Evolutionary conservation across 1,140 invertebrate species (phyloP).

Genomic region (Scaptomyza hsui): DNA sequence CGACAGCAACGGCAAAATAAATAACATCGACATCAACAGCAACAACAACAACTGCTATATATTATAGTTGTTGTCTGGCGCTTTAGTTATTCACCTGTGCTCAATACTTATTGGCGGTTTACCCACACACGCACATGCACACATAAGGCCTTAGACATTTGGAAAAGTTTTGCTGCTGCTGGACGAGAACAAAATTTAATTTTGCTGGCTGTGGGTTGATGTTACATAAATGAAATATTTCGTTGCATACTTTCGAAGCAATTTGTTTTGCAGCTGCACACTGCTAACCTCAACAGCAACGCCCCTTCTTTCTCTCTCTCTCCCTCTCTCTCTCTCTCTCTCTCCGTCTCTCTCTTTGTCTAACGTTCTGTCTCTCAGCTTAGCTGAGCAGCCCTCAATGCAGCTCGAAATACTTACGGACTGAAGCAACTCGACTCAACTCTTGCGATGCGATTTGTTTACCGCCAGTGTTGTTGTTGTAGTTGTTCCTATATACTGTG

Average conservation of each 20-base stretch:
- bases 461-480: constrained; percentile 16
- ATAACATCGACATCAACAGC: constrained; percentile 45
- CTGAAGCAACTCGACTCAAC: constrained; percentile 25
- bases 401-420: constrained; percentile 2
- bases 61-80: constrained; percentile 10
- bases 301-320: too few species aligned
- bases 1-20: constrained; percentile 52
- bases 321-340: too few species aligned
- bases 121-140: constrained; percentile 22
- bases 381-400: neutral
- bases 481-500: constrained; percentile 34
- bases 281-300: constrained; percentile 31
- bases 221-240: constrained; percentile 74
- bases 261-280: constrained; percentile 57
- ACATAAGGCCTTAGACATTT: constrained; percentile 10
- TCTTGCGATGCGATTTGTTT: constrained; percentile 52
- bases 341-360: too few species aligned
- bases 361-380: constrained; percentile 8
- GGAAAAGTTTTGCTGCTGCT: constrained; percentile 9
- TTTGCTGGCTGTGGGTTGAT: constrained; percentile 57
- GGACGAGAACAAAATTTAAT: constrained; percentile 57
- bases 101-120: constrained; percentile 33
- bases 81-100: constrained; percentile 22
- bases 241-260: constrained; percentile 70
- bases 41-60: constrained; percentile 2